Evolutionary conservation across 2,888 invertebrate species (phyloP).

Genomic region (Tuta absoluta): DNA sequence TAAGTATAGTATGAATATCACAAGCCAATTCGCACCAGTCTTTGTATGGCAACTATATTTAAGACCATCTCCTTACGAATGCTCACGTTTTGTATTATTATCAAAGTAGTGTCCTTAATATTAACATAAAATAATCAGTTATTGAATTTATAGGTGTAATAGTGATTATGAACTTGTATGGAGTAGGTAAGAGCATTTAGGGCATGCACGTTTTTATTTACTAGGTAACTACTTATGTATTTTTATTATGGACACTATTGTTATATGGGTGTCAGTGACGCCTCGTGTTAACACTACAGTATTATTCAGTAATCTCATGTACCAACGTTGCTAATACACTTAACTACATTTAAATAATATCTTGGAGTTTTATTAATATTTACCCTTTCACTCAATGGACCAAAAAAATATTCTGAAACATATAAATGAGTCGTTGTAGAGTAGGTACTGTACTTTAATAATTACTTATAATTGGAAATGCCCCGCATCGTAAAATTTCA

Average conservation of each 20-base stretch:
- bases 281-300: constrained; percentile 64
- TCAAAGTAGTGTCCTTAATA: constrained; percentile 66
- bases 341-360: constrained; percentile 76
- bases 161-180: constrained; percentile 61
- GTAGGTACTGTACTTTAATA: too few relatives aligned
- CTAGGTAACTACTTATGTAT: constrained; percentile 50
- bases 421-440: too few relatives aligned
- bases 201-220: constrained; percentile 64
- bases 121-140: constrained; percentile 60
- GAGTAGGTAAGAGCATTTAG: constrained; percentile 57
- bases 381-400: too few relatives aligned
- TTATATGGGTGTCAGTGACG: constrained; percentile 49
- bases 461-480: too few relatives aligned
- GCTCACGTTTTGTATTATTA: constrained; percentile 76
- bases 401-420: too few relatives aligned
- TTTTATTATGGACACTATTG: constrained; percentile 49
- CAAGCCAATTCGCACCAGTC: constrained; percentile 7
- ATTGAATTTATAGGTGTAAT: constrained; percentile 78
- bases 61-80: constrained; percentile 70
- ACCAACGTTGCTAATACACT: constrained; percentile 82
- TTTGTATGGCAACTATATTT: constrained; percentile 38
- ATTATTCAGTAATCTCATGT: constrained; percentile 80
- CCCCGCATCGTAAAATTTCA: too few relatives aligned
- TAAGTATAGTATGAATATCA: constrained; percentile 3
- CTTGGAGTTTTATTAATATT: constrained; percentile 48